Percentiles rank a stretch among this genome's conserved stretches.
Conservation (phyloP, 2,797 vertebrate species). For the Ciconia nigra region DNA sequence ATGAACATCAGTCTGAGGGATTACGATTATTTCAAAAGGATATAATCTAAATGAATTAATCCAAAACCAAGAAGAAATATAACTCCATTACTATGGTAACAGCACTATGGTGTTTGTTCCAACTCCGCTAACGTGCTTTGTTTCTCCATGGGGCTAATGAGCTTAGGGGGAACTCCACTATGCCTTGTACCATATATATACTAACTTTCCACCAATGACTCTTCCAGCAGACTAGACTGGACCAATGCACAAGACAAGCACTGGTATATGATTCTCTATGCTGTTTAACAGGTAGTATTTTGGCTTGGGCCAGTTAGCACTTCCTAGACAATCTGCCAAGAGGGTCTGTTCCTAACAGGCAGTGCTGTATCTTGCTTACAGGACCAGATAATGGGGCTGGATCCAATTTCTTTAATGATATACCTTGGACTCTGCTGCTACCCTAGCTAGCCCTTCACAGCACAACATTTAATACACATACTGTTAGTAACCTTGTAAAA, state of each 20-base stretch:
- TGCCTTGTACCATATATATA: neutral
- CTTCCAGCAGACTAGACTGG: neutral
- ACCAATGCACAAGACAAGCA: neutral
- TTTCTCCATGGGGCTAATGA: neutral
- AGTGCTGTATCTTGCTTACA: neutral
- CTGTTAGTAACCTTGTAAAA: neutral
- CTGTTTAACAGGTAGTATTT: neutral
- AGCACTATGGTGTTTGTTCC: neutral
- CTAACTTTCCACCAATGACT: neutral
- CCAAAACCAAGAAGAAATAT: neutral
- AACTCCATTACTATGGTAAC: neutral
- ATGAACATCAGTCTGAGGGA: neutral
- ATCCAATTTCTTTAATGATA: neutral
- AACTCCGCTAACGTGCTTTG: fast-evolving
- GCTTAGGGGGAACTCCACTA: neutral
- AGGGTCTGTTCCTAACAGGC: neutral
- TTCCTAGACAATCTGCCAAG: neutral
- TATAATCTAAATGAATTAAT: neutral
- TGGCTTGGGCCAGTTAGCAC: neutral
- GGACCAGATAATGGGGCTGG: neutral
- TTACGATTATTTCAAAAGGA: neutral
- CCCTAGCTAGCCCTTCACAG: neutral
- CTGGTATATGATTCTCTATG: neutral
- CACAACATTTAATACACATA: neutral
- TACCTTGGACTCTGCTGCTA: neutral